phyloP scores from a whole-genome alignment of 2,113 vertebrate genomes.

The Puma concolor region DNA sequence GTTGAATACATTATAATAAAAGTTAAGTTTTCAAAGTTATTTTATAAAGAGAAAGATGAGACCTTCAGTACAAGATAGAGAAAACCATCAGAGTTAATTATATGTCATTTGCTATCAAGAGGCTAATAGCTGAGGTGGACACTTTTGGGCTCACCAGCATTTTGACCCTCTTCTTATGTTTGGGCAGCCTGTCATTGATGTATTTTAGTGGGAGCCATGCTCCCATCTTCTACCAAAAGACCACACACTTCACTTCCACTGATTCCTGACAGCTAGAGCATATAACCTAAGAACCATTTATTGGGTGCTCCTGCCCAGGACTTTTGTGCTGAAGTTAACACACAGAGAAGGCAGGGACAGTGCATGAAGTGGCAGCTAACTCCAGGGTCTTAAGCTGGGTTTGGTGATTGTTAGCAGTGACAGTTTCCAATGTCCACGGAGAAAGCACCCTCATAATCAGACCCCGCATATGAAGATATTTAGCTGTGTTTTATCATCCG shows the following conservation, averaged over 20 bases:
- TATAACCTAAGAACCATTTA: background rate
- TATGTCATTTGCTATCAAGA: background rate
- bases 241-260: background rate
- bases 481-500: background rate
- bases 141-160: background rate
- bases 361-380: background rate
- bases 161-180: background rate
- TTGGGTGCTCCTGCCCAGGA: background rate
- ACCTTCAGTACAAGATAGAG: background rate
- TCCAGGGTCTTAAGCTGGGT: background rate
- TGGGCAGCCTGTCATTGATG: background rate
- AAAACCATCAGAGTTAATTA: background rate
- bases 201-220: background rate
- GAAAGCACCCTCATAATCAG: background rate
- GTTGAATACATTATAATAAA: background rate
- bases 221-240: background rate
- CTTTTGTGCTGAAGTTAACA: background rate
- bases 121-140: background rate
- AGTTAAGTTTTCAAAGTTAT: conserved; percentile 2
- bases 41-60: conserved; percentile 25
- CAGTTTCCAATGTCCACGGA: background rate
- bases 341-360: background rate
- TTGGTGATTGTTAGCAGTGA: background rate
- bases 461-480: background rate
- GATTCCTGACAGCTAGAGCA: background rate